Percentiles rank a stretch among this genome's conserved stretches.
phyloP scores from a whole-genome alignment of 2,888 invertebrate genomes.

The Alcis repandata region DNA sequence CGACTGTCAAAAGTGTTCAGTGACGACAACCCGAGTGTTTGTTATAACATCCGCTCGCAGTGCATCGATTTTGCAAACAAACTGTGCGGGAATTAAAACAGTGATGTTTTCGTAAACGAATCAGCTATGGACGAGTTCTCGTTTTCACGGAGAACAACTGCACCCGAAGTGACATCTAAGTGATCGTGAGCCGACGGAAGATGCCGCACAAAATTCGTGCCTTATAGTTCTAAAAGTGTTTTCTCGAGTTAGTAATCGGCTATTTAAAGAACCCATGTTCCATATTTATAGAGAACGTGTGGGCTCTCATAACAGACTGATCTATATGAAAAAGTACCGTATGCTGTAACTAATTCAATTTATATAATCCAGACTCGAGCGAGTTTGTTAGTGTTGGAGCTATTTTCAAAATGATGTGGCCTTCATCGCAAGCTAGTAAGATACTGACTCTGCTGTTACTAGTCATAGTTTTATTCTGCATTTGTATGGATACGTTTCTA shows the following conservation, averaged over 20 bases:
- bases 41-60: conserved; percentile 28
- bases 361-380: conserved; percentile 20
- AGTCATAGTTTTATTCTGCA: conserved; percentile 87
- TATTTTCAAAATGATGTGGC: conserved; percentile 88
- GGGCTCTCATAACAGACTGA: conserved; percentile 30
- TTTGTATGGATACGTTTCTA: conserved; percentile 91
- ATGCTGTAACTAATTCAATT: conserved; percentile 24
- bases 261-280: conserved; percentile 33
- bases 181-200: not conserved
- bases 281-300: conserved; percentile 36
- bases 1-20: conserved; percentile 12
- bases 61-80: conserved; percentile 41
- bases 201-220: conserved; percentile 15
- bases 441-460: conserved; percentile 87
- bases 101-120: conserved; percentile 20
- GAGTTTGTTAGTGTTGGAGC: conserved; percentile 19
- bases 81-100: conserved; percentile 30
- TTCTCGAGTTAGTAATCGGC: conserved; percentile 20
- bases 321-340: conserved; percentile 19
- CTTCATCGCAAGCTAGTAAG: conserved; percentile 91
- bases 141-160: not conserved
- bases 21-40: conserved; percentile 31
- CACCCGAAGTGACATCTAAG: not conserved
- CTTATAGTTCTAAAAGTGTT: conserved; percentile 30
- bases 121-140: conserved; percentile 9